Evolutionary conservation across 2,113 vertebrate genomes (phyloP), one percentile per base, ranked within the genome.

Genomic region (Desmodus rotundus): DNA sequence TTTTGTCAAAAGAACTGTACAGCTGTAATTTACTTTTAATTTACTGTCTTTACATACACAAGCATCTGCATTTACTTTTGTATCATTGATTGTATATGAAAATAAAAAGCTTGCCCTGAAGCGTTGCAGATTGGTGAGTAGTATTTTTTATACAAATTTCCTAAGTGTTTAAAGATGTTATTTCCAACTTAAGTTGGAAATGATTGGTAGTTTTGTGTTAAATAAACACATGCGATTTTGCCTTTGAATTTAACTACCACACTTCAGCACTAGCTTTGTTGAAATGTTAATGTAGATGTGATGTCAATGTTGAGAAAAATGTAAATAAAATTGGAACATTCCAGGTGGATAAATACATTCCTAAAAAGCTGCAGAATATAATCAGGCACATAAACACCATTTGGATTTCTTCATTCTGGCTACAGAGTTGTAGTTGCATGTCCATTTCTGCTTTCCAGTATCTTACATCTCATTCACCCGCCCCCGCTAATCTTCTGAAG

Each of bases 11-110:
- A 91, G 92, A 97, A 83, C 80, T 80, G 52, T 73, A n/a, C 38
- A 94, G 31, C 16, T 36, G 5, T 92, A 72, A 92, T 72, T 54
- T 92, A 90, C 33, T 95, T 93, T 97, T 93, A 95, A 95, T 97
- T 52, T 90, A 20, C 76, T 33, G 0, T 80, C 83, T 97, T 97
- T 81, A 89, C 95, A 74, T 90, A 72, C 91, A 70, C 95, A 94
- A 94, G 94, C 91, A 88, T 70, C 76, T 77, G 74, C 41, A 95
- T 94, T 96, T 97, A 95, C 95, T 97, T 93, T 96, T 93, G 54
- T 96, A 81, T 92, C 41, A 82, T 19, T 91, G 74, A 72, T 87
- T 87, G 70, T 56, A 80, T 56, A 2, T 89, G 94, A 56, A 84
- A 91, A 56, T 92, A 92, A 86, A 97, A 97, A 87, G 41, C 78